Evolutionary conservation across 2,888 invertebrate species (phyloP).

Genomic region (Ptilodon capucinus): DNA sequence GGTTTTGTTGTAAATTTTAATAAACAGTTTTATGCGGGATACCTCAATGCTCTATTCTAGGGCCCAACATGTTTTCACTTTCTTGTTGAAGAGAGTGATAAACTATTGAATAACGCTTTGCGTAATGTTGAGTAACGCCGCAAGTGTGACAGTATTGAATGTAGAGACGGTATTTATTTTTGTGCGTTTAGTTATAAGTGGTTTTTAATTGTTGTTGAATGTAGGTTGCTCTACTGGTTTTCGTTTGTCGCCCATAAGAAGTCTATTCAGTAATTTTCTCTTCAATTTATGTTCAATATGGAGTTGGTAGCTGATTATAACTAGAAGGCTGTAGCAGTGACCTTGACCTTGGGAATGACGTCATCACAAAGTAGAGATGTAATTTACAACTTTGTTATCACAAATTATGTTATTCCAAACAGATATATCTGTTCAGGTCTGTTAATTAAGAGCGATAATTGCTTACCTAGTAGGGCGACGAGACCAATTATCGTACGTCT

Average conservation of each 20-base stretch:
- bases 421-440: background rate
- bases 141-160: background rate
- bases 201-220: background rate
- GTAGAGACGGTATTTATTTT: background rate
- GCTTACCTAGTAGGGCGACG: background rate
- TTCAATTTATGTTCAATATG: background rate
- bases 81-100: constrained; percentile 24
- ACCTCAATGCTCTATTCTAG: constrained; percentile 10
- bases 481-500: background rate
- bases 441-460: background rate
- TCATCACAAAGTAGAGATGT: too few species aligned
- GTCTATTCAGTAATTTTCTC: background rate
- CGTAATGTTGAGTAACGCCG: background rate
- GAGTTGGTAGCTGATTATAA: too few species aligned
- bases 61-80: constrained; percentile 19
- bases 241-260: background rate
- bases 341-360: background rate
- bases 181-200: background rate
- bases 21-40: constrained; percentile 8
- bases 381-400: background rate
- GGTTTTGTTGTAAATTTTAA: constrained; percentile 51
- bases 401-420: background rate
- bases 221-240: background rate
- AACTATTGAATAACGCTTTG: constrained; percentile 19
- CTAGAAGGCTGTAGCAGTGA: background rate